phyloP scores from a whole-genome alignment of 2,113 vertebrate genomes.

The Lagopus muta region DNA sequence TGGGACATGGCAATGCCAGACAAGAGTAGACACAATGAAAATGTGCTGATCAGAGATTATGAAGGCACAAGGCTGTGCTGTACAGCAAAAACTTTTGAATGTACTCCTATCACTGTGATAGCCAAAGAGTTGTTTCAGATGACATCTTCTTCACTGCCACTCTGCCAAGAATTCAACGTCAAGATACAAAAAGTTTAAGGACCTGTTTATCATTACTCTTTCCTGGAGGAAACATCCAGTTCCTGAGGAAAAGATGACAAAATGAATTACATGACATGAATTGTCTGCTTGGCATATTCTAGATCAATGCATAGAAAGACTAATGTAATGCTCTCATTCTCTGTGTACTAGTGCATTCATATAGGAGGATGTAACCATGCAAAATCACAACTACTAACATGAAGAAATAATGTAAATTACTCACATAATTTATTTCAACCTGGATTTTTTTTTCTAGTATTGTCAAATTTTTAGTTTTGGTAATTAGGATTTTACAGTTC shows the following conservation, averaged over 20 bases:
- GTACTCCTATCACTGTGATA: background rate
- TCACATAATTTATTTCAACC: background rate
- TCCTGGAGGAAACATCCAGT: background rate
- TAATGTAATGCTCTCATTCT: background rate
- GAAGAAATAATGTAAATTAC: background rate
- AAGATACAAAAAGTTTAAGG: background rate
- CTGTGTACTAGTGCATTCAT: background rate
- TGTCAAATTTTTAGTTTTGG: background rate
- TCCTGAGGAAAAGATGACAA: constrained; percentile 8
- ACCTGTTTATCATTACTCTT: background rate
- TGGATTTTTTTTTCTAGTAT: background rate
- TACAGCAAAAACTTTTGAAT: background rate
- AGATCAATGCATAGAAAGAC: background rate
- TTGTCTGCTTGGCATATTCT: background rate
- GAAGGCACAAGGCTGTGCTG: background rate
- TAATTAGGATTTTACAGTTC: background rate
- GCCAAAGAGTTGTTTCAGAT: background rate
- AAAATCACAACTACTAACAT: background rate
- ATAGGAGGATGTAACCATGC: background rate
- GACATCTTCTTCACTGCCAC: background rate
- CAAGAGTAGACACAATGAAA: background rate
- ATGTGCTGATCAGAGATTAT: constrained; percentile 1
- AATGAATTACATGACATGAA: background rate
- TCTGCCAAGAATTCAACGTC: background rate
- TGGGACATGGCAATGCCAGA: background rate